A percentile compares a stretch with the other conserved stretches of the same genome.
These are phyloP conservation scores for Nerophis lumbriciformis DNA, from an alignment of 2,113 vertebrate species.

Conservation along the genomic window DNA sequence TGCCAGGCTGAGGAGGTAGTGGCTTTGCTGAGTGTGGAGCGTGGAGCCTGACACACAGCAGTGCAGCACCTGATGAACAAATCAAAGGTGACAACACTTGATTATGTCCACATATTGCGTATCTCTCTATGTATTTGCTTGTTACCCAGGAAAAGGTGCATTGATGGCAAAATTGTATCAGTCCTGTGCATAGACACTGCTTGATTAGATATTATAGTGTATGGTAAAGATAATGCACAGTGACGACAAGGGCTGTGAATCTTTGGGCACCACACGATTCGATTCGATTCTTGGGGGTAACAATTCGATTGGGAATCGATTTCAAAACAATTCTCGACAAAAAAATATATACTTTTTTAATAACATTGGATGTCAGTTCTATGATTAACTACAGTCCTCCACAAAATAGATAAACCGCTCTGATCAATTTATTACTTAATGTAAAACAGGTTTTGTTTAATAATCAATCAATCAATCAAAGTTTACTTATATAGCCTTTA, in stretches of 20 bases:
- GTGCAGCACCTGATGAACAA: constrained; percentile 81
- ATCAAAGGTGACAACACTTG: not conserved
- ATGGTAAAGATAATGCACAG: constrained; percentile 17
- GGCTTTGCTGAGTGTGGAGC: constrained; percentile 89
- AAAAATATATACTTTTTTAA: too few species aligned
- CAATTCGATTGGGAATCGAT: too few species aligned
- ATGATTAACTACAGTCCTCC: too few species aligned
- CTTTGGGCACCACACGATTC: too few species aligned
- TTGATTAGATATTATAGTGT: constrained; percentile 3
- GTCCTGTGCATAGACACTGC: not conserved
- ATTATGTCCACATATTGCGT: constrained; percentile 6
- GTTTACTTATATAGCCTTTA: too few species aligned
- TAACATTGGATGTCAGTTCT: too few species aligned
- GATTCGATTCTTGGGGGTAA: too few species aligned
- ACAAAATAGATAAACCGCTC: too few species aligned
- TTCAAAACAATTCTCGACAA: too few species aligned
- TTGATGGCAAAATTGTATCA: constrained; percentile 19
- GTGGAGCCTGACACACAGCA: constrained; percentile 91
- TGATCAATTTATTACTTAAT: too few species aligned
- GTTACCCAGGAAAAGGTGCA: not conserved
- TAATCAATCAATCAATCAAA: too few species aligned
- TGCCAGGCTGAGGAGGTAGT: constrained; percentile 86
- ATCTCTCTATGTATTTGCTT: not conserved
- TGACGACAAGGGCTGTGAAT: not conserved
- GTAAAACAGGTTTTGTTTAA: too few species aligned